Base-by-base conservation (phyloP, 2,113 vertebrate species). In the Vicugna pacos region DNA sequence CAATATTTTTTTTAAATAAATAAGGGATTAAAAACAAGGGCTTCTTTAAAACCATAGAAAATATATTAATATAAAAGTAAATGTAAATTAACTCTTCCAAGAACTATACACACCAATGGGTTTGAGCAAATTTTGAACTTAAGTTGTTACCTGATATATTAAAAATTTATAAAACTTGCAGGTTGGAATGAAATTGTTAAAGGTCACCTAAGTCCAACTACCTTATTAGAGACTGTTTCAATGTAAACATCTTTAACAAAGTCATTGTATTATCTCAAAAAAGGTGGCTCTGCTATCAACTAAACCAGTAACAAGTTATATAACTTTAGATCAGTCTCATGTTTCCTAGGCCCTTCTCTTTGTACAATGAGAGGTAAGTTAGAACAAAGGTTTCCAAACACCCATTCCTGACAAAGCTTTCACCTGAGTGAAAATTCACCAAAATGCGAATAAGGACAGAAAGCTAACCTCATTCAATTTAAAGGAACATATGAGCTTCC, bases 231-330 rank as follows among this genome's bases (percentile, higher is more conserved):
- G n/a, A 52, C 3, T 35, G 35, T 73, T 56, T 83, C 26, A 54
- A 86, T 32, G 28, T 82, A 80, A 93, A 70, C 17, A 86, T 24
- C 42, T 64, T 65, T 67, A 76, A 65, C 30, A 95, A 80, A 84
- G 52, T 20, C 54, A 83, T 0, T 48, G 13, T 19, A 46, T 3
- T 73, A 64, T 14, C 38, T 35, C n/a, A 50, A 56, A 60, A 72
- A 69, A 65, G 48, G 0, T 77, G 73, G 26, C 38, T 93, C 42
- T 94, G 81, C 56, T 73, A 50, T 73, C 30, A 65, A 38, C 26
- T 54, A 6, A 5, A 80, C 35, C 46, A 81, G 7, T 20, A 42
- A 72, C 15, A 76, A 79, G 24, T 72, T 48, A 83, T 22, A 7
- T 7, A 91, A 69, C 42, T 17, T 69, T n/a, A 64, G 12, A 76